These are phyloP conservation scores for Hylyphantes graminicola DNA, from an alignment of 1,140 invertebrate genomes.

Conservation along the genomic window DNA sequence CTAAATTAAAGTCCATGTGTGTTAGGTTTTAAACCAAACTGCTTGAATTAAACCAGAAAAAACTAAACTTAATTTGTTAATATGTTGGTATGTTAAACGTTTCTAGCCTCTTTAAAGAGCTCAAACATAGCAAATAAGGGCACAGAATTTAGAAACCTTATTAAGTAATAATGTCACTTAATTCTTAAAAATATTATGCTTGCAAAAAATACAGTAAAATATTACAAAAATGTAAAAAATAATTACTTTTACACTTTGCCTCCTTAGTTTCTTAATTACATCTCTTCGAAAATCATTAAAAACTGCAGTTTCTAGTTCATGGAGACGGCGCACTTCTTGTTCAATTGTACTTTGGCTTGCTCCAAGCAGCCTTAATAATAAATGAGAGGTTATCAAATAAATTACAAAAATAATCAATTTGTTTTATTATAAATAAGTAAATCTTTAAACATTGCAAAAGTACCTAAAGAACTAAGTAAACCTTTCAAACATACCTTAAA, in stretches of 20 bases:
- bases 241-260: conserved; percentile 79
- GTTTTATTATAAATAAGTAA: neutral
- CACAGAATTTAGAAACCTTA: neutral
- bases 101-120: no score
- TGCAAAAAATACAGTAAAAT: neutral
- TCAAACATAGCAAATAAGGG: no score
- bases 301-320: conserved; percentile 90
- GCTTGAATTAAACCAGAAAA: no score
- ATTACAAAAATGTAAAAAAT: neutral
- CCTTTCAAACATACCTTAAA: conserved; percentile 72
- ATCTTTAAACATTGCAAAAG: neutral
- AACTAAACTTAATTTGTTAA: no score
- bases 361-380: conserved; percentile 75
- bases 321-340: conserved; percentile 87
- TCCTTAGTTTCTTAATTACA: conserved; percentile 86
- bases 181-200: neutral
- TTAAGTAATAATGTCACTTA: conserved; percentile 6
- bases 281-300: conserved; percentile 84
- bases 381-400: no score
- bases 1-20: no score
- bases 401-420: no score
- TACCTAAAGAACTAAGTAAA: neutral
- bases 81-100: no score
- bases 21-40: no score
- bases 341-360: conserved; percentile 92